A percentile compares a stretch with the other conserved stretches of the same genome.
phyloP scores from a whole-genome alignment of 2,113 vertebrate genomes.

The Silurus meridionalis region DNA sequence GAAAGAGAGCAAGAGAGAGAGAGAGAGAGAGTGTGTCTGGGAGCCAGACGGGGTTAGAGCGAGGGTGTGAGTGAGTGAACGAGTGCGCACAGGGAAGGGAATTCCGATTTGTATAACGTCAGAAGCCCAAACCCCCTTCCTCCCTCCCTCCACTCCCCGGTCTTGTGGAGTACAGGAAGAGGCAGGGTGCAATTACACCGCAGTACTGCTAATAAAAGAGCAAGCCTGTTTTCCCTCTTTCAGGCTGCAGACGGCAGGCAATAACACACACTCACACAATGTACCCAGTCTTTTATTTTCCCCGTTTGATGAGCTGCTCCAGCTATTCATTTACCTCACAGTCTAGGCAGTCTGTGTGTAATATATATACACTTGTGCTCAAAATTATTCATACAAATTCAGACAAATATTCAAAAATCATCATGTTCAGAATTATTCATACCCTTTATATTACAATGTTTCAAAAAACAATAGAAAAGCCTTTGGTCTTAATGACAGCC shows the following conservation, averaged over 20 bases:
- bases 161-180: conserved; percentile 69
- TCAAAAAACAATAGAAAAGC: too few relatives aligned
- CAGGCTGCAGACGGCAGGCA: conserved; percentile 35
- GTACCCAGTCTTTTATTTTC: conserved; percentile 36
- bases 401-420: too few relatives aligned
- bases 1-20: conserved; percentile 24
- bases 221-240: conserved; percentile 58
- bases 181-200: conserved; percentile 71
- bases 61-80: conserved; percentile 64
- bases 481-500: too few relatives aligned
- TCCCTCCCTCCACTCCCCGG: conserved; percentile 65
- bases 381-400: too few relatives aligned
- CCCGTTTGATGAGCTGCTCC: conserved; percentile 25
- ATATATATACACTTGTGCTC: too few relatives aligned
- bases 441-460: too few relatives aligned
- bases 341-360: conserved; percentile 13
- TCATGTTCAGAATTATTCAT: too few relatives aligned
- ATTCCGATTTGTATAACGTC: conserved; percentile 80
- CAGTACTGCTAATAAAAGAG: conserved; percentile 77
- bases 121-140: conserved; percentile 69
- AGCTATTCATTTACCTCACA: conserved; percentile 21
- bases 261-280: conserved; percentile 32
- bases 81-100: conserved; percentile 67
- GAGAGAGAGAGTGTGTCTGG: conserved; percentile 64
- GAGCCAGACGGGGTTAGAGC: conserved; percentile 76